Conservation (phyloP, 1,140 invertebrate species). For the Procambarus virginalis region DNA sequence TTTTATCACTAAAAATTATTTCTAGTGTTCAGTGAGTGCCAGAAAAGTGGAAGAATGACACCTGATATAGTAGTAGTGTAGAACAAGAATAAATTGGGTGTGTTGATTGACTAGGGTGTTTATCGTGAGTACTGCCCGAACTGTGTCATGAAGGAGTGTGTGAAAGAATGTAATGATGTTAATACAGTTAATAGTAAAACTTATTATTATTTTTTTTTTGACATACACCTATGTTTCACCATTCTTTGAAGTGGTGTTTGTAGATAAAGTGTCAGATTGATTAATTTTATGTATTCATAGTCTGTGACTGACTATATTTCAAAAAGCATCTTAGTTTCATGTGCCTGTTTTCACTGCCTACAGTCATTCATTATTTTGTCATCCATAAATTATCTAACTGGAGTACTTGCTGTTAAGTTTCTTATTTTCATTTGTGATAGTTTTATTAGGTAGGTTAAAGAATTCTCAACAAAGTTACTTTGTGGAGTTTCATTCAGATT, state of each 20-base stretch:
- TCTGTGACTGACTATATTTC: slow-evolving; percentile 40
- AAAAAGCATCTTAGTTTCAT: slow-evolving; percentile 45
- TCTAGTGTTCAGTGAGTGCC: not conserved
- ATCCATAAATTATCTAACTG: slow-evolving; percentile 7
- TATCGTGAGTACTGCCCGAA: slow-evolving; percentile 41
- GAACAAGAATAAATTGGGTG: slow-evolving; percentile 20
- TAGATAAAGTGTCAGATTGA: slow-evolving; percentile 49
- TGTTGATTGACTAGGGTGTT: slow-evolving; percentile 20
- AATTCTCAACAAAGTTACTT: slow-evolving; percentile 9
- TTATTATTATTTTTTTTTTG: slow-evolving; percentile 55
- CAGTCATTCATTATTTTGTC: slow-evolving; percentile 21
- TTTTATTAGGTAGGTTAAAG: slow-evolving; percentile 25
- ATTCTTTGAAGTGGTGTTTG: slow-evolving; percentile 56
- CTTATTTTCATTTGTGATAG: slow-evolving; percentile 11
- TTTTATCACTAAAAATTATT: not conserved
- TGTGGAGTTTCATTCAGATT: not conserved
- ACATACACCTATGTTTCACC: slow-evolving; percentile 58
- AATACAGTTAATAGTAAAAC: slow-evolving; percentile 52
- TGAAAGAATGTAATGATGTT: slow-evolving; percentile 61
- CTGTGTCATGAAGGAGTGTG: slow-evolving; percentile 56
- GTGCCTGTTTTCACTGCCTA: slow-evolving; percentile 52
- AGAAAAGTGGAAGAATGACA: not conserved
- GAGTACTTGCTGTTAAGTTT: slow-evolving; percentile 12
- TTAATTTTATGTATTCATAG: slow-evolving; percentile 42
- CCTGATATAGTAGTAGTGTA: not conserved